These are phyloP conservation scores for Motacilla tschutschensis DNA, from an alignment of 2,113 vertebrate species.

Conservation along the genomic window DNA sequence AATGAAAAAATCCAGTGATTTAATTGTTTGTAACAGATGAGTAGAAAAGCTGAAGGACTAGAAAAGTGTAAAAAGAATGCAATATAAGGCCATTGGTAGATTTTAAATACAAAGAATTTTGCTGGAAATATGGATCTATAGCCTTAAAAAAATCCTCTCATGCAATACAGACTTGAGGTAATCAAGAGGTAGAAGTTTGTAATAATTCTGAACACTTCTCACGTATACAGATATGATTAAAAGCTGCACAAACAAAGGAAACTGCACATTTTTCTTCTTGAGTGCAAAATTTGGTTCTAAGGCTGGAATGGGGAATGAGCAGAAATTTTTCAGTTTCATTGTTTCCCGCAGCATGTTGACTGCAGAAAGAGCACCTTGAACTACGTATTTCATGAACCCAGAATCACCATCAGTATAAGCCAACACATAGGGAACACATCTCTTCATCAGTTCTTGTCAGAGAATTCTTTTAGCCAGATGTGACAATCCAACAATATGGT, in stretches of 20 bases:
- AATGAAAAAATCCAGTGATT: constrained; percentile 58
- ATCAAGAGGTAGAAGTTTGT: neutral
- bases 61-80: neutral
- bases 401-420: neutral
- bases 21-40: constrained; percentile 40
- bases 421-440: neutral
- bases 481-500: neutral
- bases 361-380: neutral
- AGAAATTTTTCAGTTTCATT: neutral
- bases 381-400: neutral
- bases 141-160: neutral
- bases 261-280: neutral
- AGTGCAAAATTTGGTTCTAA: neutral
- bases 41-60: neutral
- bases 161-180: neutral
- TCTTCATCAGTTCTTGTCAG: neutral
- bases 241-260: neutral
- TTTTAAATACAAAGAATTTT: neutral
- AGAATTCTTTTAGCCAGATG: neutral
- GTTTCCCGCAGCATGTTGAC: neutral
- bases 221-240: neutral
- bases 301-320: neutral
- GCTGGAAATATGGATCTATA: neutral
- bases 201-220: neutral
- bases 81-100: neutral